These are phyloP conservation scores for Tipula unca DNA, from an alignment of 2,888 invertebrate genomes.

Conservation along the genomic window DNA sequence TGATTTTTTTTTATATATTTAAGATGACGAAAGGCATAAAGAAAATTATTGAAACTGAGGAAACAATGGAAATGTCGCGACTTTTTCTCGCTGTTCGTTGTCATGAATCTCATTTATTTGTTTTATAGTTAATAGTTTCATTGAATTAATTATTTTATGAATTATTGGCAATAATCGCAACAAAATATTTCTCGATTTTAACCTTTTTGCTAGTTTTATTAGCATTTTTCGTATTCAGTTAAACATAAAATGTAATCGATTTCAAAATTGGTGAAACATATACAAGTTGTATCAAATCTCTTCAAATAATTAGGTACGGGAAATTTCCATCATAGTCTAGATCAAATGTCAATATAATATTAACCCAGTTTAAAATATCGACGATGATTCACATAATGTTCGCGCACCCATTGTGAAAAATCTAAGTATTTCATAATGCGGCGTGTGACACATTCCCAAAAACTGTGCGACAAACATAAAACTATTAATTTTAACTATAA, in stretches of 20 bases:
- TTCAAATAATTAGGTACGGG: background rate
- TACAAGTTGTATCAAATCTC: background rate
- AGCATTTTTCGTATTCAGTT: background rate
- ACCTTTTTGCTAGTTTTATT: background rate
- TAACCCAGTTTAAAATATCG: background rate
- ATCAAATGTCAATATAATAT: background rate
- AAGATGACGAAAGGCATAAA: background rate
- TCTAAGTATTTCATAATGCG: background rate
- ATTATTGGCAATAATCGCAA: background rate
- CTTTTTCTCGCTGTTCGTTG: background rate
- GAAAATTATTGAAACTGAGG: background rate
- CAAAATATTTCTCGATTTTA: background rate
- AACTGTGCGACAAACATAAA: background rate
- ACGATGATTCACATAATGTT: background rate
- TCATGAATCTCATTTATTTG: background rate
- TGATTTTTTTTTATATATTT: background rate
- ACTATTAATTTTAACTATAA: background rate
- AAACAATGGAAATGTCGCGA: background rate
- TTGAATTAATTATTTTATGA: background rate
- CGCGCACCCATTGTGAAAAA: background rate
- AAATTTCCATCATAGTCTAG: background rate
- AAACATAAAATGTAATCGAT: background rate
- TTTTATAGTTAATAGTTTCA: background rate
- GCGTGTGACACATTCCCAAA: background rate
- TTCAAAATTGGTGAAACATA: background rate